These are phyloP conservation scores for Botrylloides violaceus DNA, from an alignment of 23 tunicate genomes.

Conservation along the genomic window DNA sequence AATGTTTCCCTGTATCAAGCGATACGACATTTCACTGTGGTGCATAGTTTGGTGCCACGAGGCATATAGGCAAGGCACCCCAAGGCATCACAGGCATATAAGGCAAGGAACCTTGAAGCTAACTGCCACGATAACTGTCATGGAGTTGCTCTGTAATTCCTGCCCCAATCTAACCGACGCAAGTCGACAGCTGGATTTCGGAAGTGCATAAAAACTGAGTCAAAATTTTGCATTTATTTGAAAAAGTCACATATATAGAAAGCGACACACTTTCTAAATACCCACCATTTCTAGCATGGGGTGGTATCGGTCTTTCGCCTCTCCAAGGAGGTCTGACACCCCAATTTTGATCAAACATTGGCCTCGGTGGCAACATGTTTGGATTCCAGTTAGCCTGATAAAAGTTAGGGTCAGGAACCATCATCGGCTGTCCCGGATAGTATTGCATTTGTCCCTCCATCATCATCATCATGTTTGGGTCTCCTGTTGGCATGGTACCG, in stretches of 20 bases:
- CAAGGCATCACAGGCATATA: too few species aligned
- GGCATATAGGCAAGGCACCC: too few species aligned
- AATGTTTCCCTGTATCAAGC: too few species aligned
- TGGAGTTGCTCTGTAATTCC: too few species aligned
- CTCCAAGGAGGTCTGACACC: neutral
- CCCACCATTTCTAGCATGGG: neutral
- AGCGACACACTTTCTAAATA: conserved; percentile 1
- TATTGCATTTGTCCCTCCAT: conserved; percentile 4
- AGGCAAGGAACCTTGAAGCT: too few species aligned
- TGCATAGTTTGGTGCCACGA: too few species aligned
- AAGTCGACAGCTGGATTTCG: neutral
- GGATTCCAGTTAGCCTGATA: neutral
- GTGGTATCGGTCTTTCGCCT: neutral
- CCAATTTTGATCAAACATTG: neutral
- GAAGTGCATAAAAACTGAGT: neutral
- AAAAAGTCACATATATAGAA: neutral
- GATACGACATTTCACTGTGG: too few species aligned
- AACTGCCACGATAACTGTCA: too few species aligned
- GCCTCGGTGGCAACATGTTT: neutral
- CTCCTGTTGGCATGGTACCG: neutral
- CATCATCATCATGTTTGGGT: conserved; percentile 9
- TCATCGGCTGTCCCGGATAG: conserved; percentile 1
- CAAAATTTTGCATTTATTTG: neutral
- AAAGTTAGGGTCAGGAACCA: conserved; percentile 1
- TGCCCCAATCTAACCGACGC: neutral